Evolutionary conservation across 2,113 vertebrate genomes (phyloP), one percentile per base, ranked within the genome.

Genomic region (Craseonycteris thonglongyai): DNA sequence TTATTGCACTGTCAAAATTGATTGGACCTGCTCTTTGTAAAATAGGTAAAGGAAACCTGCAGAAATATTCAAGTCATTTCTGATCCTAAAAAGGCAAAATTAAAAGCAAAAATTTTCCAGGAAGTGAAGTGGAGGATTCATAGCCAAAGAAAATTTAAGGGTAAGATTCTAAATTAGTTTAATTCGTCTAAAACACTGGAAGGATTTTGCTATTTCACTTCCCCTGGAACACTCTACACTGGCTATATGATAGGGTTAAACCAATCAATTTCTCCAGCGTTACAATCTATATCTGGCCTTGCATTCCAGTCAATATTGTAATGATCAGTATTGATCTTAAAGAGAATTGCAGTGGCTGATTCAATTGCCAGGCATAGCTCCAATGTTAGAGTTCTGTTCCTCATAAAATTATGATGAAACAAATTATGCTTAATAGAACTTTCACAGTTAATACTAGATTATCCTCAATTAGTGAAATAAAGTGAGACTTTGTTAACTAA

Each of bases 361-460:
- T 95, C 65, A 89, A 30, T 92, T 95, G 35, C 87, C 87, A 71
- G 35, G 33, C 75, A 49, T 21, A 79, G 56, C 75, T 63, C 69
- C 49, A 75, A 11, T n/a, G 38, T 96, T 74, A 86, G 79, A 86
- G 30, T 69, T 93, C 22, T 96, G 45, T 86, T 93, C 12, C 14
- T 82, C 22, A 56, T 88, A 38, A 88, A 94, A 93, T 82, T 74
- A 79, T 61, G 79, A 90, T 75, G 58, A 33, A 88, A 90, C 26
- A 68, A 56, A 83, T 65, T 47, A 79, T 5, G 1, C 18, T 26
- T 49, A 45, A 86, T 58, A 86, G 78, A 90, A 86, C 30, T 85
- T 74, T 58, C 56, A 45, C 26, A 86, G 40, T 12, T 79, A 80
- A 66, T 83, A 83, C 69, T 69, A 79, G 45, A 74, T 82, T 79